Evolutionary conservation across 2,797 vertebrate genomes (phyloP).

Genomic region (Cebuella pygmaea): DNA sequence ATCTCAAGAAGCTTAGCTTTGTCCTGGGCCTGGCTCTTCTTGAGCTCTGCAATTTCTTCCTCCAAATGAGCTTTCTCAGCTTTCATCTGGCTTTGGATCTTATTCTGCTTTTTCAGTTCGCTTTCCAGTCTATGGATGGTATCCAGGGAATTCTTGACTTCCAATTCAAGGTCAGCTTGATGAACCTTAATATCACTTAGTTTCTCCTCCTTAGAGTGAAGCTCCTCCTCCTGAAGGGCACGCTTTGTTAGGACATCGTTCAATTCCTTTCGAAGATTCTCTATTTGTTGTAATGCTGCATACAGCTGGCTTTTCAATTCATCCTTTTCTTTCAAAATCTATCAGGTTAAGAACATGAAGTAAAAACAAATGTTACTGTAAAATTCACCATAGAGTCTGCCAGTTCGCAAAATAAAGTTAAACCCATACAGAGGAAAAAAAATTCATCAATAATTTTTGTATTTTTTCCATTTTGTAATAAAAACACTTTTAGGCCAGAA

Average conservation of each 20-base stretch:
- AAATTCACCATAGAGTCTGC: not conserved
- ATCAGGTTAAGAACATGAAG: conserved; percentile 64
- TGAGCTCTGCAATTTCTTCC: conserved; percentile 83
- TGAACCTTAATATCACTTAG: conserved; percentile 88
- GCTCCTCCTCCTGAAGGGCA: conserved; percentile 92
- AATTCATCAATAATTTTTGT: conserved; percentile 3
- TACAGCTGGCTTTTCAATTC: conserved; percentile 89
- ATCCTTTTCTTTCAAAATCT: conserved; percentile 91
- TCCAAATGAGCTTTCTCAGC: conserved; percentile 90
- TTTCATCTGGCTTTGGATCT: conserved; percentile 85
- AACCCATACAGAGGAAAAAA: not conserved
- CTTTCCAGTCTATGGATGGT: conserved; percentile 86
- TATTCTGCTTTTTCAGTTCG: conserved; percentile 86
- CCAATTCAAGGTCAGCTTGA: conserved; percentile 89
- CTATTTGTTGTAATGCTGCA: conserved; percentile 90
- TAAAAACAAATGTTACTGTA: conserved; percentile 31
- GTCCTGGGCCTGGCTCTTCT: conserved; percentile 86
- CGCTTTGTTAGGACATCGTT: conserved; percentile 90
- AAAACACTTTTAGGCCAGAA: not conserved
- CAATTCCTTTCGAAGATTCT: conserved; percentile 91
- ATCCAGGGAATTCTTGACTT: conserved; percentile 88
- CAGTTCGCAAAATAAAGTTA: conserved; percentile 41
- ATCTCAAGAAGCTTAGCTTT: conserved; percentile 88
- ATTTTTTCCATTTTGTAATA: conserved; percentile 1
- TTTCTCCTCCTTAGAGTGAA: conserved; percentile 90